Conservation (phyloP, 1,140 invertebrate genomes). For the Dufourea novaeangliae region DNA sequence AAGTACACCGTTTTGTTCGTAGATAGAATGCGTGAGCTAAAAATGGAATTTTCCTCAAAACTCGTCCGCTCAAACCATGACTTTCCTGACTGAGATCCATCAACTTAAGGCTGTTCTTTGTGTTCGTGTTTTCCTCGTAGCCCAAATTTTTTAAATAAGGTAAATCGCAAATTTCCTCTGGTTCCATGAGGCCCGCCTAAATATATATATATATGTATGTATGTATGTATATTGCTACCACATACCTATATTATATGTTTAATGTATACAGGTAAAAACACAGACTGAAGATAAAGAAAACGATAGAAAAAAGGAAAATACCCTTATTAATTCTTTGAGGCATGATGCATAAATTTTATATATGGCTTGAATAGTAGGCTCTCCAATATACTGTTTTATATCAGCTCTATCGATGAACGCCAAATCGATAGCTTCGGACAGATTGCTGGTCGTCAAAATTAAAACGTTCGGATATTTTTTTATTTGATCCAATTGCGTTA, state of each 20-base stretch:
- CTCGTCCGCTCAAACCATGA: conserved; percentile 90
- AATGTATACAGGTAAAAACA: too few species aligned
- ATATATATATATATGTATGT: conserved; percentile 68
- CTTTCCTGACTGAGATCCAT: conserved; percentile 83
- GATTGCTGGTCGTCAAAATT: conserved; percentile 97
- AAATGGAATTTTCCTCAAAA: conserved; percentile 93
- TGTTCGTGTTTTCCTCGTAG: conserved; percentile 68
- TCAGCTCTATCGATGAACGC: conserved; percentile 98
- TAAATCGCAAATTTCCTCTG: conserved; percentile 70
- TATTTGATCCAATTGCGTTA: conserved; percentile 97
- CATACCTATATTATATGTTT: conserved; percentile 55
- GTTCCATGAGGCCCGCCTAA: conserved; percentile 82
- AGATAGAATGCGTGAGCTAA: conserved; percentile 86
- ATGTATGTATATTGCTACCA: conserved; percentile 9
- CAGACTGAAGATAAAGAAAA: too few species aligned
- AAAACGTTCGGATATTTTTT: conserved; percentile 94
- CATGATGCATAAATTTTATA: conserved; percentile 91
- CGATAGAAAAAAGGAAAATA: too few species aligned
- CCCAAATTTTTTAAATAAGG: conserved; percentile 66
- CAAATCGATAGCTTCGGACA: conserved; percentile 95
- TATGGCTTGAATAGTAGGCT: conserved; percentile 90
- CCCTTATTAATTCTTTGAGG: conserved; percentile 90
- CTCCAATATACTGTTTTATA: conserved; percentile 94
- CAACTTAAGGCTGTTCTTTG: conserved; percentile 71
- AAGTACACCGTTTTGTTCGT: conserved; percentile 53